A percentile compares a stretch with the other conserved stretches of the same genome.
Evolutionary conservation across 2,797 vertebrate species (phyloP).

Genomic region (Etheostoma nigrum): DNA sequence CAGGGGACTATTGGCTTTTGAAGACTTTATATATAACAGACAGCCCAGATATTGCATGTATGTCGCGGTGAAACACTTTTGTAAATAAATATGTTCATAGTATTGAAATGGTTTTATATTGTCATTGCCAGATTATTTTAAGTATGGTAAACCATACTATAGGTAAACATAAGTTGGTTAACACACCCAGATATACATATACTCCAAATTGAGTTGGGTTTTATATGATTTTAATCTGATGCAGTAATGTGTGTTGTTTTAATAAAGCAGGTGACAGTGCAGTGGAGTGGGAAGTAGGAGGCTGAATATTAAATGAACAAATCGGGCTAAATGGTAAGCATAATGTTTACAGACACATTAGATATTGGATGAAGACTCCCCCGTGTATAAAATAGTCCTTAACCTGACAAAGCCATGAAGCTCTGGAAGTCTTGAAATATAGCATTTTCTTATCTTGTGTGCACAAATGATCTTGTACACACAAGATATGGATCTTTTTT

Average conservation of each 20-base stretch:
- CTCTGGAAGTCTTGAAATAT: neutral
- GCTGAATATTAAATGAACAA: conserved; percentile 35
- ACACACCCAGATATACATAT: neutral
- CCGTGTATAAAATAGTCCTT: conserved; percentile 14
- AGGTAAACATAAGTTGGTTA: neutral
- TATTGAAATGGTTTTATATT: neutral
- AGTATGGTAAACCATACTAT: neutral
- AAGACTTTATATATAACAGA: conserved; percentile 51
- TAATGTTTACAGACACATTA: conserved; percentile 19
- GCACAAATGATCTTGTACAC: neutral
- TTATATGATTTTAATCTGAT: neutral
- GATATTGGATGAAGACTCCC: conserved; percentile 24
- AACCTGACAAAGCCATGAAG: neutral
- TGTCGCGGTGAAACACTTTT: neutral
- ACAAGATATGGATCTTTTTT: conserved; percentile 5
- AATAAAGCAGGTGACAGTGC: conserved; percentile 21
- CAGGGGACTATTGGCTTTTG: conserved; percentile 48
- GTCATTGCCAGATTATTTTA: neutral
- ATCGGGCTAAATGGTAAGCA: conserved; percentile 13
- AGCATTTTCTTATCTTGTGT: neutral
- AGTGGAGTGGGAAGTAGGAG: conserved; percentile 31
- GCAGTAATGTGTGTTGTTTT: conserved; percentile 11
- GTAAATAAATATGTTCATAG: conserved; percentile 9
- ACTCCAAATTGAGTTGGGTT: neutral
- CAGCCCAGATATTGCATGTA: conserved; percentile 5